A percentile compares a stretch with the other conserved stretches of the same genome.
Conservation (phyloP, 2,113 vertebrate genomes). For the Cynoglossus semilaevis region DNA sequence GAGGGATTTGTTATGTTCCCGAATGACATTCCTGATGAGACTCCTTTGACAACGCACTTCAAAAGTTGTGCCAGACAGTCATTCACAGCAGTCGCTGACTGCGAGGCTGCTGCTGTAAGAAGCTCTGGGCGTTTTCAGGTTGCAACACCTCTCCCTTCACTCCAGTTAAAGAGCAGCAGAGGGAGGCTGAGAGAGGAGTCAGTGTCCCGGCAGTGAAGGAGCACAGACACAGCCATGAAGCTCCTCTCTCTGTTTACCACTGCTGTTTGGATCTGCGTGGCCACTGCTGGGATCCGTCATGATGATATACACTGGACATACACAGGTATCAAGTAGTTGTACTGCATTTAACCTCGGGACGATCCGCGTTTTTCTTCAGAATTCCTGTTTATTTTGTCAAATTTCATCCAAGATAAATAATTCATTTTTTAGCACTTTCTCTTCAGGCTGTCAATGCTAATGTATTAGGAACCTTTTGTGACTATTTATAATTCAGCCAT, state of each 20-base stretch:
- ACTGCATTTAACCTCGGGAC: too few relatives aligned
- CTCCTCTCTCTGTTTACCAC: constrained; percentile 42
- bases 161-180: constrained; percentile 30
- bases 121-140: constrained; percentile 57
- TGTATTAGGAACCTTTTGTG: neutral
- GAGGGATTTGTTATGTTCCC: too few relatives aligned
- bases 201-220: constrained; percentile 13
- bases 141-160: constrained; percentile 51
- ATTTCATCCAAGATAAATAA: too few relatives aligned
- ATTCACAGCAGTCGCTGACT: neutral
- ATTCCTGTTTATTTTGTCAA: too few relatives aligned
- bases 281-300: constrained; percentile 43
- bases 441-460: neutral
- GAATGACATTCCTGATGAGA: too few relatives aligned
- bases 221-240: constrained; percentile 54
- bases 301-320: constrained; percentile 77
- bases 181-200: constrained; percentile 18
- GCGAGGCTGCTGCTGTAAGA: constrained; percentile 1
- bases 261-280: constrained; percentile 34
- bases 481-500: neutral
- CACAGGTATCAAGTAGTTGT: constrained; percentile 69
- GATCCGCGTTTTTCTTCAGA: too few relatives aligned
- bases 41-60: neutral
- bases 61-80: neutral
- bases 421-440: too few relatives aligned